Conservation (phyloP, 2,888 invertebrate species). For the Thysanoteuthis rhombus region DNA sequence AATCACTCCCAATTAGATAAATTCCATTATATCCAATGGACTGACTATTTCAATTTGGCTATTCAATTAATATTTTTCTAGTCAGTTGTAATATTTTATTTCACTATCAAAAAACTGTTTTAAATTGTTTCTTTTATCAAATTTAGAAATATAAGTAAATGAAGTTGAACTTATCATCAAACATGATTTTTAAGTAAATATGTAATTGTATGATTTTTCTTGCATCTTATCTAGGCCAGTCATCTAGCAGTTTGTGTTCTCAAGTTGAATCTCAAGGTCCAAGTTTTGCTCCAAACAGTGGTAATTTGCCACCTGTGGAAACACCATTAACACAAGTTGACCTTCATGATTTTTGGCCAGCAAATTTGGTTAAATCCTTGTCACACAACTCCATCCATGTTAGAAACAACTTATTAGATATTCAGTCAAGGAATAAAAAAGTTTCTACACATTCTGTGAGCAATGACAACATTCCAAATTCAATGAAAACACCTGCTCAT, state of each 20-base stretch:
- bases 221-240: slow-evolving; percentile 12
- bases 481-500: slow-evolving; percentile 13
- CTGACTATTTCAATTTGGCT: too few species aligned
- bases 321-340: neutral
- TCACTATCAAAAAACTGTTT: too few species aligned
- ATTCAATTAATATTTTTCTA: too few species aligned
- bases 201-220: neutral
- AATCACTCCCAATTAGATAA: too few species aligned
- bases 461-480: neutral
- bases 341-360: slow-evolving; percentile 24
- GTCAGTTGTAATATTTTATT: too few species aligned
- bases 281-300: slow-evolving; percentile 16
- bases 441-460: slow-evolving; percentile 24
- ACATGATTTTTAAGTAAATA: neutral
- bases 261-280: slow-evolving; percentile 1
- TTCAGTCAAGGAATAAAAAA: slow-evolving; percentile 18
- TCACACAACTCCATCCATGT: slow-evolving; percentile 30
- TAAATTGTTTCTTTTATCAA: too few species aligned
- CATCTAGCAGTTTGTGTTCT: slow-evolving; percentile 26
- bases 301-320: slow-evolving; percentile 15
- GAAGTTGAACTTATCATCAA: neutral
- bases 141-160: too few species aligned
- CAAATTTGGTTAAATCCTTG: slow-evolving; percentile 22
- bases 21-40: too few species aligned
- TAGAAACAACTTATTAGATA: slow-evolving; percentile 15